Evolutionary conservation across 2,113 vertebrate species (phyloP), one percentile per base, ranked within the genome.

Genomic region (Hydrochoerus hydrochaeris): DNA sequence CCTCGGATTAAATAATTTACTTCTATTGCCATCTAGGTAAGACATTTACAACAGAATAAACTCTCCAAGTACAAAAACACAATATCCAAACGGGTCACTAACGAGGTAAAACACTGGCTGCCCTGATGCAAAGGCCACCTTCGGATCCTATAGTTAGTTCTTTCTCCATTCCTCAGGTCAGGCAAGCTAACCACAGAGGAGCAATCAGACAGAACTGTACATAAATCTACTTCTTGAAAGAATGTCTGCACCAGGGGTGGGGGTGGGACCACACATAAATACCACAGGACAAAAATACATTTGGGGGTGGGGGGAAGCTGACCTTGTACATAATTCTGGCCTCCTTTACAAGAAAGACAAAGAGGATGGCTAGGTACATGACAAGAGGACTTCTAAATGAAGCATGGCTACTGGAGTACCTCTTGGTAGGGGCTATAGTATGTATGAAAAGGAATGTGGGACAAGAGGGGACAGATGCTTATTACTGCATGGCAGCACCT

Each of bases 111-210:
- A 44, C 24, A 63, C 63, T 65, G 26, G 44, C 7, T 54, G 73
- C 69, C 54, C 60, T 0, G 62, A 80, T 10, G 5, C 22, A 65
- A 82, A 0, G 2, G 32, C 14, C 24, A 14, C 38, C 35, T 75
- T 19, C n/a, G 62, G 52, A 12, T 10, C 52, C 26, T 49, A 19
- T 0, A 19, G 11, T 14, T 0, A 19, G 11, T 14, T 38, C 14
- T 7, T 54, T 52, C 52, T 88, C 1, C 10, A 20, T 3, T 24
- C 44, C 8, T 13, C 38, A n/a, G 32, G 1, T 54, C 4, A 52
- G 13, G 80, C 46, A 2, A 20, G 9, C 0, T 11, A 38, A 83
- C 26, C 24, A 11, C 20, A 83, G 26, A 46, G 67, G 73, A 87
- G 14, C 1, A 58, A 22, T 20, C 11, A 2, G 8, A 84, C 77